These are phyloP conservation scores for Ovis aries DNA, from an alignment of 2,113 vertebrate species.

Conservation along the genomic window ARS-UI_Ramb_v3.0 NC_056056.1:179745001-179745500, in stretches of 20 bases:
- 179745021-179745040: neutral
- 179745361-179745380: neutral
- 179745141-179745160: neutral
- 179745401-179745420: neutral
- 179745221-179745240: neutral
- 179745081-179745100: accelerated
- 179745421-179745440: neutral
- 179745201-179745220: neutral
- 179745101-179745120: neutral
- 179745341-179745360: neutral
- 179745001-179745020: neutral
- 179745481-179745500: neutral
- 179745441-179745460: neutral
- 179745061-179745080: neutral
- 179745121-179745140: neutral
- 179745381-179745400: neutral
- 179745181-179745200: neutral
- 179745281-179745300: neutral
- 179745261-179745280: neutral
- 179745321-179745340: neutral
- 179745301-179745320: neutral
- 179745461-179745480: neutral
- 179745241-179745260: neutral
- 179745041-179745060: neutral
- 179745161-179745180: neutral